Percentiles rank a stretch among this genome's conserved stretches.
Evolutionary conservation across 1,140 invertebrate species (phyloP).

Genomic region (Oryzaephilus surinamensis): DNA sequence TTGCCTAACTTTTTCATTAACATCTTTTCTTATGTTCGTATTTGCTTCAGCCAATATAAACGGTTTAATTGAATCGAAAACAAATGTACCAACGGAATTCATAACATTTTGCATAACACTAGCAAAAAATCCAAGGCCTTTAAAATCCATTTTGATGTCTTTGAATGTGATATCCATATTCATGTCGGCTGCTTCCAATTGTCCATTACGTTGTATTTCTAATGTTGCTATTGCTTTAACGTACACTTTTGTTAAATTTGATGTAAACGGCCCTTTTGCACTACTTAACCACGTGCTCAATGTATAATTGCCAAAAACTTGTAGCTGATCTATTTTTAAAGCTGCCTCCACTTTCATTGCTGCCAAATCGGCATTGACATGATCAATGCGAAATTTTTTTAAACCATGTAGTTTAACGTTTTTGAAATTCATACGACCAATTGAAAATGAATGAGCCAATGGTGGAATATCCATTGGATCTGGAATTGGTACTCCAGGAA

Average conservation of each 20-base stretch:
- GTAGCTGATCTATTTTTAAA: slow-evolving; percentile 54
- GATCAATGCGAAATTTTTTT: slow-evolving; percentile 64
- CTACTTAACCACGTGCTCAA: slow-evolving; percentile 56
- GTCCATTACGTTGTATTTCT: slow-evolving; percentile 58
- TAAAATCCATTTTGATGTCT: slow-evolving; percentile 69
- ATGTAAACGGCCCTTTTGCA: slow-evolving; percentile 63
- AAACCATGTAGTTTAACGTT: slow-evolving; percentile 61
- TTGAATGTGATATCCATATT: slow-evolving; percentile 66
- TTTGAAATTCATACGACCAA: slow-evolving; percentile 60
- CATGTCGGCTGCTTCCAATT: slow-evolving; percentile 64
- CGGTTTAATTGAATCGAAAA: slow-evolving; percentile 78
- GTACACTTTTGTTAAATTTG: slow-evolving; percentile 57
- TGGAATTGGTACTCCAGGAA: slow-evolving; percentile 63
- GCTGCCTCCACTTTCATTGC: slow-evolving; percentile 56
- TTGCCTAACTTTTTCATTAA: slow-evolving; percentile 44
- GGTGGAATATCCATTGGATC: slow-evolving; percentile 71
- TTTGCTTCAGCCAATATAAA: slow-evolving; percentile 69
- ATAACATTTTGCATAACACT: slow-evolving; percentile 64
- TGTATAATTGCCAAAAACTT: slow-evolving; percentile 65
- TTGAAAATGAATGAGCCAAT: slow-evolving; percentile 57
- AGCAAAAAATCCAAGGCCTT: slow-evolving; percentile 66
- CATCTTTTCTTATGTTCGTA: slow-evolving; percentile 44
- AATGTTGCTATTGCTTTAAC: slow-evolving; percentile 55
- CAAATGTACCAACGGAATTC: slow-evolving; percentile 66
- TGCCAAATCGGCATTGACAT: slow-evolving; percentile 53